These are phyloP conservation scores for Drosophila insularis DNA, from an alignment of 1,140 invertebrate species.

Conservation along the genomic window DNA sequence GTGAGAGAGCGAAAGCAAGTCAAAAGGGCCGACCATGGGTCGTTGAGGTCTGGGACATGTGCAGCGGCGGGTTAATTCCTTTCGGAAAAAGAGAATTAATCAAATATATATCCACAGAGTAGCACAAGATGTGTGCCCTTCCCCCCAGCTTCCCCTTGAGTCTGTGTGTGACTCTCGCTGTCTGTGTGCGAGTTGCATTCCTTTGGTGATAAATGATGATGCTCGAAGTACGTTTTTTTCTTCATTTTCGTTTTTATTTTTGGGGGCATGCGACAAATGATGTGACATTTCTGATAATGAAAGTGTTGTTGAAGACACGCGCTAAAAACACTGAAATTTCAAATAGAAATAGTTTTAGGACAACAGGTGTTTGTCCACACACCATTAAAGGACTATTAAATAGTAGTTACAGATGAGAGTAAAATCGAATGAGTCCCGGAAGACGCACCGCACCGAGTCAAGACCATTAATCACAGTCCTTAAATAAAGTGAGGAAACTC, in stretches of 20 bases:
- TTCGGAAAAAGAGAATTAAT: slow-evolving; percentile 82
- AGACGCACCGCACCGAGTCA: slow-evolving; percentile 15
- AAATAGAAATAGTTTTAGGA: slow-evolving; percentile 23
- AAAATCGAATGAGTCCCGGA: slow-evolving; percentile 14
- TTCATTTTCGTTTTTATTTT: slow-evolving; percentile 32
- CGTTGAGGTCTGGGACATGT: slow-evolving; percentile 53
- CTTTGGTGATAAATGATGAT: slow-evolving; percentile 79
- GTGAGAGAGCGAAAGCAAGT: slow-evolving; percentile 46
- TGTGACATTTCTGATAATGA: slow-evolving; percentile 79
- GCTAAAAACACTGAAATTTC: slow-evolving; percentile 39
- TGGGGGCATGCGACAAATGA: slow-evolving; percentile 79
- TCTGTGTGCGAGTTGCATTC: slow-evolving; percentile 52
- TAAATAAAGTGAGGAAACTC: slow-evolving; percentile 60
- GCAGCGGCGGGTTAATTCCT: slow-evolving; percentile 80
- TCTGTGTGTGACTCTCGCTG: slow-evolving; percentile 2
- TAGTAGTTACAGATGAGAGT: slow-evolving; percentile 54
- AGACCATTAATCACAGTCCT: slow-evolving; percentile 68
- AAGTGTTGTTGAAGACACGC: slow-evolving; percentile 64
- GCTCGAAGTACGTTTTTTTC: slow-evolving; percentile 38
- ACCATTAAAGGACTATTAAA: slow-evolving; percentile 79
- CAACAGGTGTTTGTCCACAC: slow-evolving; percentile 74
- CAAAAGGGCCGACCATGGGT: slow-evolving; percentile 69
- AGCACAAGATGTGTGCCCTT: slow-evolving; percentile 29
- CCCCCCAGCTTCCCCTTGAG: slow-evolving; percentile 6
- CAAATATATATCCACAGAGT: slow-evolving; percentile 62